Evolutionary conservation across 2,888 invertebrate genomes (phyloP).

Genomic region (Platycnemis pennipes): DNA sequence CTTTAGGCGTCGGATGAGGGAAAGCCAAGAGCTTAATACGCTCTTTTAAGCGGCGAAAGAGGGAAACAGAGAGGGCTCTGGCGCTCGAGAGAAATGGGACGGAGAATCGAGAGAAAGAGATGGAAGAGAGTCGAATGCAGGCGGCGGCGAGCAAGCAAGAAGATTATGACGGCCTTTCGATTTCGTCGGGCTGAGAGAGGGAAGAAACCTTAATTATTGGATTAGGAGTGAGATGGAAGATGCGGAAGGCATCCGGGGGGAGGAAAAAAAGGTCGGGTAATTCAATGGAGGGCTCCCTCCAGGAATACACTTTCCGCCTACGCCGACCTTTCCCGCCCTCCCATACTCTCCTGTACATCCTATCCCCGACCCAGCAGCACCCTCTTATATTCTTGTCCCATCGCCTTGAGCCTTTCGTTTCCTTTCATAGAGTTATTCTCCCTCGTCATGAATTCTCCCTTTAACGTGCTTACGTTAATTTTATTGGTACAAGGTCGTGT

Average conservation of each 20-base stretch:
- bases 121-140: background rate
- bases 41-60: background rate
- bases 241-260: background rate
- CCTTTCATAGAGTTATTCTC: too few species aligned
- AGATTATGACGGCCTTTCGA: conserved; percentile 59
- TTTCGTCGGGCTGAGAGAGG: background rate
- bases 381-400: too few species aligned
- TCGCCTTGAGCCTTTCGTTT: too few species aligned
- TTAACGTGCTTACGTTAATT: too few species aligned
- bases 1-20: too few species aligned
- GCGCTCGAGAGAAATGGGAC: background rate
- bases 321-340: background rate
- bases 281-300: conserved; percentile 38
- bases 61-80: too few species aligned
- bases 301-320: conserved; percentile 36
- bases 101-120: background rate
- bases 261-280: conserved; percentile 49
- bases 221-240: conserved; percentile 44
- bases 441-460: too few species aligned
- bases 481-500: too few species aligned
- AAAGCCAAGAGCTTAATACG: background rate
- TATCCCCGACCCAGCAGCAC: background rate
- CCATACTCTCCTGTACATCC: conserved; percentile 72
- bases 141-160: background rate
- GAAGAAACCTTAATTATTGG: conserved; percentile 58